Evolutionary conservation across 2,113 vertebrate genomes (phyloP).

Genomic region (Merops nubicus): DNA sequence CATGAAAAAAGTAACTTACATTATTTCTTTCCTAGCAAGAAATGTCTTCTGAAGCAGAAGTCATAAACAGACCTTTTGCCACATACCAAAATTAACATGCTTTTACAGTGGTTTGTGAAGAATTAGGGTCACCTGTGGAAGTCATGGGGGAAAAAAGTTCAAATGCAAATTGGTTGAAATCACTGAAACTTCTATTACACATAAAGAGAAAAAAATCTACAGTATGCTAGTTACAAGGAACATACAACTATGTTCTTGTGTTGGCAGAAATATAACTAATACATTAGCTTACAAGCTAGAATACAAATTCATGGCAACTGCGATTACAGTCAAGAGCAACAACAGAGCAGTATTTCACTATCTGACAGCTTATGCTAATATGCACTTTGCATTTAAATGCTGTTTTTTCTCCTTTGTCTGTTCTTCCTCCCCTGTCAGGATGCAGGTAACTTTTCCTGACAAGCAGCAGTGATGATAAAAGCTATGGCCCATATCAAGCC

Average conservation of each 20-base stretch:
- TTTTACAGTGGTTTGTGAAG: neutral
- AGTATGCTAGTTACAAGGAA: neutral
- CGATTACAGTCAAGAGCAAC: conserved; percentile 4
- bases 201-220: neutral
- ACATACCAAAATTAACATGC: neutral
- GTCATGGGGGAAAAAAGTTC: neutral
- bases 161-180: neutral
- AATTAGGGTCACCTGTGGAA: neutral
- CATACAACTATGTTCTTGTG: neutral
- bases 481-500: neutral
- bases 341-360: conserved; percentile 5
- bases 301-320: conserved; percentile 7
- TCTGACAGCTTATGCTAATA: conserved; percentile 27
- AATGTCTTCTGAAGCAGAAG: neutral
- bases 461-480: neutral
- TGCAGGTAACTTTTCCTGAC: neutral
- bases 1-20: neutral
- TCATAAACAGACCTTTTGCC: neutral
- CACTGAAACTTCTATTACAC: neutral
- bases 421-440: neutral
- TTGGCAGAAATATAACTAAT: neutral
- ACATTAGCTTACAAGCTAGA: neutral
- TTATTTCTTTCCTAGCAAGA: neutral
- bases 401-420: neutral
- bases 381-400: conserved; percentile 8